phyloP scores from a whole-genome alignment of 2,888 invertebrate species.

The Spodoptera exigua region DNA sequence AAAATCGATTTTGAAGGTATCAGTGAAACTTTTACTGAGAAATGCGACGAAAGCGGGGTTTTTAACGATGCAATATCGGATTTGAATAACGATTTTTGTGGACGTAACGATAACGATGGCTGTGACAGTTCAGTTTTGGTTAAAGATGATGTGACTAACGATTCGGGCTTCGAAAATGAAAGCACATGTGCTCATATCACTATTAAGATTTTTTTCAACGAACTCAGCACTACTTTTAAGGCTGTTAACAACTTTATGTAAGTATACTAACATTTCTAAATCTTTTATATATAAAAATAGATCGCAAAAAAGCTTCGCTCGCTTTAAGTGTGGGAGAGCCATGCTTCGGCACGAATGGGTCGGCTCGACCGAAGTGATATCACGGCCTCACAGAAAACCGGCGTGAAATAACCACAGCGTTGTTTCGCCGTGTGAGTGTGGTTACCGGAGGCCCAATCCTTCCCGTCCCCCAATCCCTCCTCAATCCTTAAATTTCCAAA shows the following conservation, averaged over 20 bases:
- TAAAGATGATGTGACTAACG: constrained; percentile 39
- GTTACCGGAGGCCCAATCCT: too few relatives aligned
- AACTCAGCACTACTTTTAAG: constrained; percentile 63
- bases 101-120: constrained; percentile 14
- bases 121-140: too few relatives aligned
- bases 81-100: background rate
- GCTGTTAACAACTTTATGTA: constrained; percentile 69
- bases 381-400: too few relatives aligned
- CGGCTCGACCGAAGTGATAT: too few relatives aligned
- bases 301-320: too few relatives aligned
- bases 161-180: constrained; percentile 67
- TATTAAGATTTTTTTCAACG: constrained; percentile 62
- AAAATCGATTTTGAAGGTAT: background rate
- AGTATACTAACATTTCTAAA: constrained; percentile 57
- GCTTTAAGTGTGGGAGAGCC: too few relatives aligned
- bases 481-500: too few relatives aligned
- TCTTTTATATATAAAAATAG: too few relatives aligned
- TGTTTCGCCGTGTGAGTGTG: too few relatives aligned
- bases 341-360: too few relatives aligned
- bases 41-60: background rate
- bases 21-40: constrained; percentile 17
- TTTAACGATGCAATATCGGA: background rate
- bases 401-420: too few relatives aligned
- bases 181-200: constrained; percentile 52
- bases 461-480: too few relatives aligned